phyloP scores from a whole-genome alignment of 2,888 invertebrate genomes.

The Nomada flava region DNA sequence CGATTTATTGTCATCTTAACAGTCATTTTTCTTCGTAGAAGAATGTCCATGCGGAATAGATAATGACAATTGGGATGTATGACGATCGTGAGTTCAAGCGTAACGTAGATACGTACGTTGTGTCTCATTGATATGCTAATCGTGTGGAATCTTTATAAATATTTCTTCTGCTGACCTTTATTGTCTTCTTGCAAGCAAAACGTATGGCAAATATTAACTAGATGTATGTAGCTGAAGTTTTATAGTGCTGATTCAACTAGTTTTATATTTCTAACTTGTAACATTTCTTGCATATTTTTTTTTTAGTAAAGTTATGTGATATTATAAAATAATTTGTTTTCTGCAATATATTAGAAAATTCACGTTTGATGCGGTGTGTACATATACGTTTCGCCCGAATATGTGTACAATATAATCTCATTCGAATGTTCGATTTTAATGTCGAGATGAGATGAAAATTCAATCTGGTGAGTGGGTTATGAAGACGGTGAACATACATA shows the following conservation, averaged over 20 bases:
- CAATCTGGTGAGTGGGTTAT: neutral
- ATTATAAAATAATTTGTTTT: no score
- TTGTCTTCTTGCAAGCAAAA: neutral
- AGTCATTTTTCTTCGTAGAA: slow-evolving; percentile 14
- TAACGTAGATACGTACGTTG: no score
- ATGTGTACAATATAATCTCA: no score
- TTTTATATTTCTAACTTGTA: no score
- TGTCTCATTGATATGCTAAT: neutral
- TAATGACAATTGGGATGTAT: neutral
- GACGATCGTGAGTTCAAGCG: neutral
- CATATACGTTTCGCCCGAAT: no score
- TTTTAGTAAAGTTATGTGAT: no score
- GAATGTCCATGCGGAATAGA: neutral
- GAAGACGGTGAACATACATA: neutral
- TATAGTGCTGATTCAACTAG: no score
- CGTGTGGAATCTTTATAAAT: neutral
- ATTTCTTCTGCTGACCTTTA: neutral
- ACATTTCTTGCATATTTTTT: no score
- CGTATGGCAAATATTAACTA: no score
- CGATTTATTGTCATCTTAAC: slow-evolving; percentile 26
- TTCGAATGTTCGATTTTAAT: neutral
- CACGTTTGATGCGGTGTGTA: no score
- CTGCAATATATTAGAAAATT: no score
- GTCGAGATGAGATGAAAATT: neutral
- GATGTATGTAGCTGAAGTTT: no score